Evolutionary conservation across 2,888 invertebrate genomes (phyloP).

Genomic region (Bimastos eiseni): DNA sequence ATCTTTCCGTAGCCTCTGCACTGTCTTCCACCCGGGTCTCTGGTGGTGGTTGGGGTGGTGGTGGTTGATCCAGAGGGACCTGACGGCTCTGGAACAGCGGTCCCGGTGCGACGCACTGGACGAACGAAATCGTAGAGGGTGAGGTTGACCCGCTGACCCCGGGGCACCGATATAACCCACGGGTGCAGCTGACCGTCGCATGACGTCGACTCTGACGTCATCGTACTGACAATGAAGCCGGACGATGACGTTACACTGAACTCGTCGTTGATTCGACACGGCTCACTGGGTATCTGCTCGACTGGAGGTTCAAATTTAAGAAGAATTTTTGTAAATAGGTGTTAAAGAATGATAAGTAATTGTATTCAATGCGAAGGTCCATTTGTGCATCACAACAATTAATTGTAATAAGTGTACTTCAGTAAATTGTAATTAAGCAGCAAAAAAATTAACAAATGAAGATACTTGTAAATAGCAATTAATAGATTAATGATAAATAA

Average conservation of each 20-base stretch:
- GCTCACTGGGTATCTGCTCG: background rate
- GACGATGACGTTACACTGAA: slow-evolving; percentile 8
- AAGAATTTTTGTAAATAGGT: background rate
- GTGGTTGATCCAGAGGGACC: background rate
- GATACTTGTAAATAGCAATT: too few relatives aligned
- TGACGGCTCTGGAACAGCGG: background rate
- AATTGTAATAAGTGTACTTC: too few relatives aligned
- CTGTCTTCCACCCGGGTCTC: background rate
- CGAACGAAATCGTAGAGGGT: slow-evolving; percentile 21
- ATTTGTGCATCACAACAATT: too few relatives aligned
- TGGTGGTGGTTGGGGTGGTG: too few relatives aligned
- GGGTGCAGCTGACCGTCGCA: background rate
- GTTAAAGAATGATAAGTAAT: too few relatives aligned
- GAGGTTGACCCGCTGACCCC: slow-evolving; percentile 23
- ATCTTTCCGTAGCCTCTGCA: slow-evolving; percentile 8
- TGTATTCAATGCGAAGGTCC: too few relatives aligned
- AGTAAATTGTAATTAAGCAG: too few relatives aligned
- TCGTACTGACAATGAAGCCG: slow-evolving; percentile 23
- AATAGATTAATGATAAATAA: too few relatives aligned
- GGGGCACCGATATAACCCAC: slow-evolving; percentile 14
- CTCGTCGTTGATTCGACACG: slow-evolving; percentile 20
- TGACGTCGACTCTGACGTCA: slow-evolving; percentile 24
- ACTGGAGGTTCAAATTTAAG: background rate
- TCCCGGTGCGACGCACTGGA: background rate
- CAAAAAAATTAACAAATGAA: too few relatives aligned